Evolutionary conservation across 53 echinoderm and acorn worm species (phyloP).

Genomic region (Antedon mediterranea): DNA sequence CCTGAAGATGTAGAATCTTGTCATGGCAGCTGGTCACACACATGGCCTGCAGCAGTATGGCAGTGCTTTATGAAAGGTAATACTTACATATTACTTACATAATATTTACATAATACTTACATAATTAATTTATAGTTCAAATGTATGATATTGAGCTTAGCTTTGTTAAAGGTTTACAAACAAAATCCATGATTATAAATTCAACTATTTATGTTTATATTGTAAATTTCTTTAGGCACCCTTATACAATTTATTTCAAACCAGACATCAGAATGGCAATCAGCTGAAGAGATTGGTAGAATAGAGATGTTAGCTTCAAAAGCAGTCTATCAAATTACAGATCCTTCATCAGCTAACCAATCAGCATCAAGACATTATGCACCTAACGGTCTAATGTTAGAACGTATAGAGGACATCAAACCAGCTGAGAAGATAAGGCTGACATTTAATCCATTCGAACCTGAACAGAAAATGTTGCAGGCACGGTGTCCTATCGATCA

Average conservation of each 20-base stretch:
- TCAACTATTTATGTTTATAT: no score
- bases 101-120: no score
- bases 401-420: slow-evolving; percentile 31
- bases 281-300: slow-evolving; percentile 26
- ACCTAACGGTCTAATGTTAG: slow-evolving; percentile 21
- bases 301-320: slow-evolving; percentile 21
- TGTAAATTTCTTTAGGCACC: slow-evolving; percentile 5
- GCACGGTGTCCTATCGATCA: slow-evolving; percentile 27
- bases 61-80: slow-evolving; percentile 40
- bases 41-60: slow-evolving; percentile 39
- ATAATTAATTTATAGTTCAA: no score
- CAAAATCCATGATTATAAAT: no score
- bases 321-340: slow-evolving; percentile 3
- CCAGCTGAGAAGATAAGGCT: slow-evolving; percentile 21
- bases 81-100: no score
- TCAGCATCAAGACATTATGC: slow-evolving; percentile 23
- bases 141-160: no score
- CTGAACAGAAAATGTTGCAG: slow-evolving; percentile 7
- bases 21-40: slow-evolving; percentile 31
- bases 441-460: slow-evolving; percentile 21
- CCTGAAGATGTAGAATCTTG: slow-evolving; percentile 15
- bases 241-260: slow-evolving; percentile 24
- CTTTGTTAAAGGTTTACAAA: no score
- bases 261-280: slow-evolving; percentile 25
- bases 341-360: not conserved